Base-by-base conservation (phyloP, 2,797 vertebrate species). In the Sebastes cheni region DNA sequence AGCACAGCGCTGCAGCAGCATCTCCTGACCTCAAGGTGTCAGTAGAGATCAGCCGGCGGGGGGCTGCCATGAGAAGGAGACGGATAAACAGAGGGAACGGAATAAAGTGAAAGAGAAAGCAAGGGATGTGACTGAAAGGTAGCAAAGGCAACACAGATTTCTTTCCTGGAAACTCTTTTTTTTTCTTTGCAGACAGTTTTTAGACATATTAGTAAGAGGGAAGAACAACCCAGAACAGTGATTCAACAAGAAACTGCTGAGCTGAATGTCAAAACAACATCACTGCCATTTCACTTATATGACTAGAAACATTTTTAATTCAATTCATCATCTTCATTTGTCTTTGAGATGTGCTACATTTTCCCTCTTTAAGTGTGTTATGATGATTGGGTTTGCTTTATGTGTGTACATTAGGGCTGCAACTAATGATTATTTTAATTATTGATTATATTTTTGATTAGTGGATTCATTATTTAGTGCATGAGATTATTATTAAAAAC, bases 21-120 rank as follows among this genome's bases (percentile, higher is more conserved):
- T 74, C 7, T 80, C 61, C 77, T 79, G 84, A 86, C 93, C 95
- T 93, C 90, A 83, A 90, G 95, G 94, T 95, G 95, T 91, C 87
- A 95, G 93, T 94, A 91, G 86, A 93, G 92, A 89, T 95, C 93
- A 96, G 85, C 91, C 81, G 75, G 77, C 52, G 56, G 59, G 39
- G 64, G 75, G 79, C 76, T 16, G 60, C 42, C 13, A 5, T 1
- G 27, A 23, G 25, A 30, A 5, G 39, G 20, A 71, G 67, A 60
- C 8, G n/a, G n/a, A 72, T 34, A 23, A 27, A 59, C 67, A 60
- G 39, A 72, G 10, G 42, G 29, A 74, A 50, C 5, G 11, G 30
- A 65, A 73, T 70, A 65, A 25, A 9, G 42, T 58, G 62, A 65
- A 65, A 80, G 59, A 78, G 29, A 75, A 62, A 52, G 36, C 8